These are phyloP conservation scores for Lissonota sp. DNA, from an alignment of 2,888 invertebrate genomes.

Conservation along the genomic window DNA sequence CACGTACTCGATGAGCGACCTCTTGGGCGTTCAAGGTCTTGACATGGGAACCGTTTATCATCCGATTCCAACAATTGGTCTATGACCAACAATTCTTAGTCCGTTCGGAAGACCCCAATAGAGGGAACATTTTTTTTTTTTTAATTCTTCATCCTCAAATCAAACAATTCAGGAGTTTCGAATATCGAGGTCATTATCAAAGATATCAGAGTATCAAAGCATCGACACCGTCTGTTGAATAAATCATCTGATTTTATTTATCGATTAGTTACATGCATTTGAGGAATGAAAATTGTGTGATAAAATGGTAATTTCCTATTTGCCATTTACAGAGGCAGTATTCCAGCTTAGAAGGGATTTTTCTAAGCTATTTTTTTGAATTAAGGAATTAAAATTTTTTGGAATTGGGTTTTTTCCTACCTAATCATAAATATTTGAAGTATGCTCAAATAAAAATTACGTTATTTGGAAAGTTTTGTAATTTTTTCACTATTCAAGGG, in stretches of 20 bases:
- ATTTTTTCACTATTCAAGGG: too few species aligned
- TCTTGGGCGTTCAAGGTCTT: constrained; percentile 89
- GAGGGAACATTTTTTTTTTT: neutral
- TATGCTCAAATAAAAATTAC: too few species aligned
- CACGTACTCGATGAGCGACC: constrained; percentile 89
- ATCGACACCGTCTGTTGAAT: too few species aligned
- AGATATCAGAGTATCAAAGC: too few species aligned
- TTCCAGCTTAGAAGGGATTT: too few species aligned
- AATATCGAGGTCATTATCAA: neutral
- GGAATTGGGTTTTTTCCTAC: neutral
- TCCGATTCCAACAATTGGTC: constrained; percentile 88
- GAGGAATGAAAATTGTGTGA: neutral
- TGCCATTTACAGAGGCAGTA: neutral
- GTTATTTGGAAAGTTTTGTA: too few species aligned
- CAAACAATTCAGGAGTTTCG: too few species aligned
- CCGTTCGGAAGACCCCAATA: constrained; percentile 81
- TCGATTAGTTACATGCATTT: neutral
- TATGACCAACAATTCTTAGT: constrained; percentile 86
- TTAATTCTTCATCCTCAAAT: neutral
- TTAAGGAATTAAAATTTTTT: neutral
- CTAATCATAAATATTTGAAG: too few species aligned
- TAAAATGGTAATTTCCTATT: neutral
- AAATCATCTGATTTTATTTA: neutral
- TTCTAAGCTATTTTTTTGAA: too few species aligned
- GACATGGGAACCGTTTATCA: constrained; percentile 90